Conservation (phyloP, 2,797 vertebrate species). For the Picus viridis region DNA sequence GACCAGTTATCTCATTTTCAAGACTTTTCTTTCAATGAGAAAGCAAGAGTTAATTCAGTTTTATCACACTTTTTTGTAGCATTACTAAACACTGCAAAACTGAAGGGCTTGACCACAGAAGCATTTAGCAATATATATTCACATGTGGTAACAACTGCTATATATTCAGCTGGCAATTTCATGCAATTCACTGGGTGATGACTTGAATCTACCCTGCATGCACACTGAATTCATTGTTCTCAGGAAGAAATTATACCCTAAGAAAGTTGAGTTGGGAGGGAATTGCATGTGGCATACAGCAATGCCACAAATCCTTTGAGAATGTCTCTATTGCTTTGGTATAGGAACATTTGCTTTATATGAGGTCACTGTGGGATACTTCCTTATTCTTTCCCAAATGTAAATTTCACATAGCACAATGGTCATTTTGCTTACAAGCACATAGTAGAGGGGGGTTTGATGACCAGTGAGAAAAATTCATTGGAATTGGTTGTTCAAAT, state of each 20-base stretch:
- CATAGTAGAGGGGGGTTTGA: not conserved
- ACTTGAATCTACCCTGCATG: conserved; percentile 5
- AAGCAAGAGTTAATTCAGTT: not conserved
- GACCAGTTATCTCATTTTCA: conserved; percentile 7
- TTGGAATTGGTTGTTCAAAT: not conserved
- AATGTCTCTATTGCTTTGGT: not conserved
- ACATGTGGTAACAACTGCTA: conserved; percentile 10
- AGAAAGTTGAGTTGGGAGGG: not conserved
- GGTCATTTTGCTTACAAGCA: not conserved
- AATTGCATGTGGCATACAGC: not conserved
- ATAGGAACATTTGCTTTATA: not conserved
- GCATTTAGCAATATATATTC: not conserved
- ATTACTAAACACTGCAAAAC: not conserved
- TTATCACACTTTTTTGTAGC: not conserved
- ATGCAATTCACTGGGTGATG: conserved; percentile 13
- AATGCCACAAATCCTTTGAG: not conserved
- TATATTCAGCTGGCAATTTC: conserved; percentile 21
- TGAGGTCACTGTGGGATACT: not conserved
- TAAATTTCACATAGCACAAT: not conserved
- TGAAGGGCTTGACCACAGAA: not conserved
- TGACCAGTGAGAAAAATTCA: not conserved
- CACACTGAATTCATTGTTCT: conserved; percentile 53
- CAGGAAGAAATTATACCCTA: not conserved
- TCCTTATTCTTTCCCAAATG: not conserved
- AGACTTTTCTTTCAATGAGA: not conserved